Conservation (phyloP, 1,140 invertebrate genomes). For the Atta cephalotes region DNA sequence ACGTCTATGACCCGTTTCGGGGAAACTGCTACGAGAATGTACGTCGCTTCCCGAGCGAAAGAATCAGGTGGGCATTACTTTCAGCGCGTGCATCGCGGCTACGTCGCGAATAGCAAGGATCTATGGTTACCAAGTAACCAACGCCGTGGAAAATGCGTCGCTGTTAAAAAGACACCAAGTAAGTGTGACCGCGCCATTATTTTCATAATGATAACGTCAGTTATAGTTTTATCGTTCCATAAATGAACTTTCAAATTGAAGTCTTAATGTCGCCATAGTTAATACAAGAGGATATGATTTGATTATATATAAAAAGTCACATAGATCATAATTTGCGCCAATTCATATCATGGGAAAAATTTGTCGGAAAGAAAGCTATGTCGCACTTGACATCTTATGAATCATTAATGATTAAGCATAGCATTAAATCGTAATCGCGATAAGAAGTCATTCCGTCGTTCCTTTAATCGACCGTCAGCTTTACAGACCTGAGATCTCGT, state of each 20-base stretch:
- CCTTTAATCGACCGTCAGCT: neutral
- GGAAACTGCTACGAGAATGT: constrained; percentile 56
- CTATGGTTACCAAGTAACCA: constrained; percentile 9
- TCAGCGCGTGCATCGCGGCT: constrained; percentile 5
- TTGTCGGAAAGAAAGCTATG: neutral
- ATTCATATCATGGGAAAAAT: neutral
- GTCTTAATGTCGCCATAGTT: constrained; percentile 6
- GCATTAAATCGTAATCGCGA: neutral
- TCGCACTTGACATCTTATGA: neutral
- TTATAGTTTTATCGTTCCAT: neutral
- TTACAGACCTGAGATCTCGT: neutral
- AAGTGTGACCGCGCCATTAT: constrained; percentile 27
- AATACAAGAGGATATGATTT: neutral
- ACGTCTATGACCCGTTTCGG: constrained; percentile 61
- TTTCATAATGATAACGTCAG: constrained; percentile 28
- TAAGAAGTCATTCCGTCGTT: neutral
- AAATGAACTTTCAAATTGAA: constrained; percentile 40
- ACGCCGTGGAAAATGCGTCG: constrained; percentile 15
- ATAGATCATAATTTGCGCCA: neutral
- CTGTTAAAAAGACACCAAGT: constrained; percentile 2
- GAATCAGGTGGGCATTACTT: constrained; percentile 57
- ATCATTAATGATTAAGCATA: neutral
- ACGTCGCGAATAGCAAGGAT: constrained; percentile 31
- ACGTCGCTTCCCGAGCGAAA: constrained; percentile 34
- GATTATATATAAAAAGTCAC: neutral